A percentile compares a stretch with the other conserved stretches of the same genome.
phyloP scores from a whole-genome alignment of 2,888 invertebrate genomes.

The Heliconius ethilla region DNA sequence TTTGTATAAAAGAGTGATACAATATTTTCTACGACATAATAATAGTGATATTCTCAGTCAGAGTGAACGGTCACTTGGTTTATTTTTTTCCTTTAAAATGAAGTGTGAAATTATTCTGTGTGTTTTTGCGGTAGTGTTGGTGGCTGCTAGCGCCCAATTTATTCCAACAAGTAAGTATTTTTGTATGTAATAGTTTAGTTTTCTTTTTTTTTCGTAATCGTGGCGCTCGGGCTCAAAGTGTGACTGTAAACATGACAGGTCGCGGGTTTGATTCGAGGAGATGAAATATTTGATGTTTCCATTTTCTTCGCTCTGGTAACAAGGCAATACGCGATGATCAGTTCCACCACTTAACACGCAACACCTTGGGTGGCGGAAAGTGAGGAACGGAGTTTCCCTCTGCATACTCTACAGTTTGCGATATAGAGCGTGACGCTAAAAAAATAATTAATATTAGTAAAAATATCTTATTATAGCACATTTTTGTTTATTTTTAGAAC shows the following conservation, averaged over 20 bases:
- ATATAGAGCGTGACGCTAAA: neutral
- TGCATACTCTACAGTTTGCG: neutral
- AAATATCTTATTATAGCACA: neutral
- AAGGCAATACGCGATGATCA: too few relatives aligned
- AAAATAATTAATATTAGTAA: too few relatives aligned
- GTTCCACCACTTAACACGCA: neutral
- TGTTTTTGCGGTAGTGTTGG: conserved; percentile 43
- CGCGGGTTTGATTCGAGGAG: too few relatives aligned
- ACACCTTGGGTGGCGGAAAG: neutral
- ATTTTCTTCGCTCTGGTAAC: neutral
- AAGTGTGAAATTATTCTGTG: conserved; percentile 48
- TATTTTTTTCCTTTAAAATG: conserved; percentile 41
- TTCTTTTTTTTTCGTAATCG: too few relatives aligned
- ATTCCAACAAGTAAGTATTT: conserved; percentile 36
- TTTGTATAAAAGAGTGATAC: conserved; percentile 20
- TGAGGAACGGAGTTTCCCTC: neutral
- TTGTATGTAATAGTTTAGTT: neutral
- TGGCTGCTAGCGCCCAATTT: conserved; percentile 50
- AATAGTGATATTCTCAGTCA: neutral
- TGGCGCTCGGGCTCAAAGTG: too few relatives aligned
- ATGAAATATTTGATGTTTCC: neutral
- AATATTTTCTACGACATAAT: neutral
- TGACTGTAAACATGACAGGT: too few relatives aligned
- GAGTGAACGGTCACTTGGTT: neutral
- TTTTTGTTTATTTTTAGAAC: conserved; percentile 48